Percentiles rank a stretch among this genome's conserved stretches.
Evolutionary conservation across 1,140 invertebrate species (phyloP).

Genomic region (Pissodes strobi): DNA sequence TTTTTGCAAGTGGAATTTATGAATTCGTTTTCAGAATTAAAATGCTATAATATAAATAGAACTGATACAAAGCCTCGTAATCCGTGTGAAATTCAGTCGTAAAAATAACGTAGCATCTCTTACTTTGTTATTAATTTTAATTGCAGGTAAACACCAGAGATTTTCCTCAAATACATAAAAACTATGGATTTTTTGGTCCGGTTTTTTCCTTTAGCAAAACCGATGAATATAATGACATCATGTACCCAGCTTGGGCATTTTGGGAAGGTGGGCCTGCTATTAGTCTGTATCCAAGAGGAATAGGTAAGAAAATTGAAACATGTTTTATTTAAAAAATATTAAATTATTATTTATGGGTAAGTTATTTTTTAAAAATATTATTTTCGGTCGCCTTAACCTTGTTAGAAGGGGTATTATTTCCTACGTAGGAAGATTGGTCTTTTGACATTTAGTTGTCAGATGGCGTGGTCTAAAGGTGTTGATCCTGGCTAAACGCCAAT

Average conservation of each 20-base stretch:
- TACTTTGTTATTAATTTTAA: neutral
- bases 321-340: neutral
- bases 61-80: too few relatives aligned
- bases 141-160: conserved; percentile 76
- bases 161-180: conserved; percentile 82
- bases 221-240: conserved; percentile 84
- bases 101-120: neutral
- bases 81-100: too few relatives aligned
- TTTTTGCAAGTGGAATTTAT: too few relatives aligned
- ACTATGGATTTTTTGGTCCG: conserved; percentile 69
- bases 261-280: conserved; percentile 98
- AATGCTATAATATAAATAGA: too few relatives aligned
- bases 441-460: too few relatives aligned
- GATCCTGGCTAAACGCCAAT: too few relatives aligned
- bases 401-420: too few relatives aligned
- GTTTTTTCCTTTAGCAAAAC: conserved; percentile 96
- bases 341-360: neutral
- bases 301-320: too few relatives aligned
- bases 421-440: too few relatives aligned
- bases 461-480: too few relatives aligned
- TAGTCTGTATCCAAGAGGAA: conserved; percentile 86
- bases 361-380: neutral
- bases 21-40: too few relatives aligned
- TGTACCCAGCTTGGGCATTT: conserved; percentile 97
- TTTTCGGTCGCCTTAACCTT: too few relatives aligned